Conservation (phyloP, 1,140 invertebrate species). For the Yoshiicerus persimilis region DNA sequence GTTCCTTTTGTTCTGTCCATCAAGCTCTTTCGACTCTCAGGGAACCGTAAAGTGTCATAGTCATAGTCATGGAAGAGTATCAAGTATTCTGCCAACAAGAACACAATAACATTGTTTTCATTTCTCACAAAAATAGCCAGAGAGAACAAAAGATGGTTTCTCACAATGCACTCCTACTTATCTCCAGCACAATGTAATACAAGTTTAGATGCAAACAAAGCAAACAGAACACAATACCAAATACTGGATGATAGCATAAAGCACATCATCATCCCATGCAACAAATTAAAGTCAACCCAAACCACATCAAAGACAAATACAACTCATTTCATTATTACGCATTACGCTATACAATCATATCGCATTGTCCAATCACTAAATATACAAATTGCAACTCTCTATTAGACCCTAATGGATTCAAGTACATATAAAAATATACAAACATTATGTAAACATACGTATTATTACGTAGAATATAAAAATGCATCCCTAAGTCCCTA, state of each 20-base stretch:
- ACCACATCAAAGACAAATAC: not conserved
- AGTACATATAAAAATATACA: too few relatives aligned
- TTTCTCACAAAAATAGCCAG: not conserved
- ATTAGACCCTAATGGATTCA: too few relatives aligned
- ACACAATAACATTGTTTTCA: slow-evolving; percentile 19
- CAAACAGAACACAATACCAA: not conserved
- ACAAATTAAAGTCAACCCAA: not conserved
- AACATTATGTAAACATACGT: too few relatives aligned
- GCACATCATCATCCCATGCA: too few relatives aligned
- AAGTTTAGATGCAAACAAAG: too few relatives aligned
- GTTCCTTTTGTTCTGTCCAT: not conserved
- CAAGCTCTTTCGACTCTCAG: too few relatives aligned
- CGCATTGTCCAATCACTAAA: too few relatives aligned
- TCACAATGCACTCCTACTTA: not conserved
- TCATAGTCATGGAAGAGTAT: not conserved
- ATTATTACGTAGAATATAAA: too few relatives aligned
- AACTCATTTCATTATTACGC: not conserved
- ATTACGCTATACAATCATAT: not conserved
- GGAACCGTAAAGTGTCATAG: not conserved
- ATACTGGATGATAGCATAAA: not conserved
- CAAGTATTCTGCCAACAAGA: not conserved
- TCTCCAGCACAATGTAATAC: too few relatives aligned
- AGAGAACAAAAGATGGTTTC: not conserved
- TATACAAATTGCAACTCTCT: too few relatives aligned
- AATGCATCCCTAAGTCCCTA: too few relatives aligned